Percentiles rank a stretch among this genome's conserved stretches.
phyloP scores from a whole-genome alignment of 2,113 vertebrate species.

The Aix galericulata region DNA sequence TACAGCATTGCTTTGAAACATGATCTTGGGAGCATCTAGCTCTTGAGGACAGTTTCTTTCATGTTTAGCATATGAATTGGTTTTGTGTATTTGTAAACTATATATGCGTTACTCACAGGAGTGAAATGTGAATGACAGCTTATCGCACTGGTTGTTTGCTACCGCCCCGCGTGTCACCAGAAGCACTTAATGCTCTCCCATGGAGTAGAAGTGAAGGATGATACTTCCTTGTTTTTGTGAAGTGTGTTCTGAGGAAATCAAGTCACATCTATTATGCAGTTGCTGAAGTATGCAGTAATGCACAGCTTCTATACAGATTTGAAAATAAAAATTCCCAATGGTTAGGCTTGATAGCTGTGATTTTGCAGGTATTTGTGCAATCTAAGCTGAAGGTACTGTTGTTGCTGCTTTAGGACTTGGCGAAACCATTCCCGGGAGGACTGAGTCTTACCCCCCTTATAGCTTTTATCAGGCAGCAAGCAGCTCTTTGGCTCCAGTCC shows the following conservation, averaged over 20 bases:
- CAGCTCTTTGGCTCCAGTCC: not conserved
- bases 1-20: conserved; percentile 23
- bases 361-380: not conserved
- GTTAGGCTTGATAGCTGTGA: not conserved
- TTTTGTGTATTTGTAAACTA: not conserved
- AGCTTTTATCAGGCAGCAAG: not conserved
- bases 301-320: not conserved
- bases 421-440: accelerated
- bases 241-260: not conserved
- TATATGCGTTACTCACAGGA: not conserved
- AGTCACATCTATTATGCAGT: not conserved
- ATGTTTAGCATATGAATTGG: not conserved
- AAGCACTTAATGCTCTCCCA: not conserved
- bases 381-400: not conserved
- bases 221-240: not conserved
- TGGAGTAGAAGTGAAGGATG: not conserved
- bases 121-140: not conserved
- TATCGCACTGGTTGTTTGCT: not conserved
- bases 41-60: not conserved
- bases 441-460: not conserved
- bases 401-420: not conserved
- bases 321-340: not conserved
- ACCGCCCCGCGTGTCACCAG: not conserved
- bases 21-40: not conserved
- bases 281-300: not conserved